A percentile compares a stretch with the other conserved stretches of the same genome.
These are phyloP conservation scores for Eupithecia abbreviata DNA, from an alignment of 2,888 invertebrate genomes.

Conservation along the genomic window DNA sequence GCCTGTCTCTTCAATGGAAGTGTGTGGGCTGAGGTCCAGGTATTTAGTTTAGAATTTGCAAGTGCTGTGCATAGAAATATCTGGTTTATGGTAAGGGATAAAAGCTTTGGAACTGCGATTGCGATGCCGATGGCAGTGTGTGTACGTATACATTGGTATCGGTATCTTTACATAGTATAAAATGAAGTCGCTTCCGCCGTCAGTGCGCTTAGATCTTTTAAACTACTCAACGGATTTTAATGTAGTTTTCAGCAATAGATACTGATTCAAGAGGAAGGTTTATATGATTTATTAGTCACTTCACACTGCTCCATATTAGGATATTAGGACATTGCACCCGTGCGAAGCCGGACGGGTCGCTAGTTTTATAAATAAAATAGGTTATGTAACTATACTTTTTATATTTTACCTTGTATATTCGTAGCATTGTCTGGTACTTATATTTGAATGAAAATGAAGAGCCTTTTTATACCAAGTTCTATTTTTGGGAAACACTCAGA, in stretches of 20 bases:
- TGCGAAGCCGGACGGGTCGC: too few species aligned
- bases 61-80: constrained; percentile 14
- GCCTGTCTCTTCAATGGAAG: constrained; percentile 30
- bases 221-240: too few species aligned
- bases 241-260: too few species aligned
- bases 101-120: background rate
- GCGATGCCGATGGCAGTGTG: background rate
- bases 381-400: background rate
- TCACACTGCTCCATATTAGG: too few species aligned
- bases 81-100: constrained; percentile 8
- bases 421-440: too few species aligned
- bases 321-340: too few species aligned
- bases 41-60: constrained; percentile 29
- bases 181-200: too few species aligned
- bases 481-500: background rate
- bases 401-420: background rate
- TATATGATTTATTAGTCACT: too few species aligned
- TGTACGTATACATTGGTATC: background rate
- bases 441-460: too few species aligned
- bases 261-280: too few species aligned
- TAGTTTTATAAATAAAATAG: background rate
- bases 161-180: background rate
- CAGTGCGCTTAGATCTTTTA: too few species aligned
- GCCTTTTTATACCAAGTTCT: too few species aligned
- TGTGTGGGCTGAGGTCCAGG: constrained; percentile 30